A percentile compares a stretch with the other conserved stretches of the same genome.
Evolutionary conservation across 2,888 invertebrate species (phyloP).

Genomic region (Spodoptera exigua): DNA sequence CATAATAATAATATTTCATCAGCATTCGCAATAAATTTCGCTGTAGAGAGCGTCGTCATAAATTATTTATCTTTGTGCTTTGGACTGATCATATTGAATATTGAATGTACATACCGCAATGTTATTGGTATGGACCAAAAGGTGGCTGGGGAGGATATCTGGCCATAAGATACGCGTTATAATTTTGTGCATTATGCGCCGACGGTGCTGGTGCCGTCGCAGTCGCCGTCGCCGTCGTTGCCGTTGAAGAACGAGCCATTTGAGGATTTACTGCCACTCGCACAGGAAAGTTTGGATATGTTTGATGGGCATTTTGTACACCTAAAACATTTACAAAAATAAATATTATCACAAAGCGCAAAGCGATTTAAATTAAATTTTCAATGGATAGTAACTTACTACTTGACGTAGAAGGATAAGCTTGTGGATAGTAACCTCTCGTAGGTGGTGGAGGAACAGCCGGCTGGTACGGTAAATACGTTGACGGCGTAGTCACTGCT

Average conservation of each 20-base stretch:
- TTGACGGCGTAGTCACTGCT: conserved; percentile 28
- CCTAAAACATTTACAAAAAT: conserved; percentile 33
- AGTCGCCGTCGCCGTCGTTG: conserved; percentile 17
- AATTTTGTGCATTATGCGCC: conserved; percentile 24
- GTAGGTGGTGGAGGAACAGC: conserved; percentile 54
- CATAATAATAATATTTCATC: no score
- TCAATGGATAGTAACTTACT: conserved; percentile 46
- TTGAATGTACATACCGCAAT: conserved; percentile 53
- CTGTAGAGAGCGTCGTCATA: no score
- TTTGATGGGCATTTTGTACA: conserved; percentile 27
- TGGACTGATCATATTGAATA: no score
- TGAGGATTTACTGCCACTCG: conserved; percentile 34
- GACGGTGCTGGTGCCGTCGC: conserved; percentile 28
- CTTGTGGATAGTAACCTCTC: conserved; percentile 48
- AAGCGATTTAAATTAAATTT: no score
- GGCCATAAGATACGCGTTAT: conserved; percentile 47
- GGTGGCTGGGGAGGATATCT: conserved; percentile 55
- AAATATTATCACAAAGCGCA: not conserved
- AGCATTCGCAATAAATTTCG: no score
- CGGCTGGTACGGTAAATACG: conserved; percentile 51
- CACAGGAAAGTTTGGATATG: conserved; percentile 23
- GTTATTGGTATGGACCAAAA: conserved; percentile 60
- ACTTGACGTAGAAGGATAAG: conserved; percentile 27
- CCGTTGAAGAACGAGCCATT: conserved; percentile 25
- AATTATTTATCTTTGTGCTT: no score